Evolutionary conservation across 2,797 vertebrate genomes (phyloP), one percentile per base, ranked within the genome.

Genomic region (Etheostoma nigrum): DNA sequence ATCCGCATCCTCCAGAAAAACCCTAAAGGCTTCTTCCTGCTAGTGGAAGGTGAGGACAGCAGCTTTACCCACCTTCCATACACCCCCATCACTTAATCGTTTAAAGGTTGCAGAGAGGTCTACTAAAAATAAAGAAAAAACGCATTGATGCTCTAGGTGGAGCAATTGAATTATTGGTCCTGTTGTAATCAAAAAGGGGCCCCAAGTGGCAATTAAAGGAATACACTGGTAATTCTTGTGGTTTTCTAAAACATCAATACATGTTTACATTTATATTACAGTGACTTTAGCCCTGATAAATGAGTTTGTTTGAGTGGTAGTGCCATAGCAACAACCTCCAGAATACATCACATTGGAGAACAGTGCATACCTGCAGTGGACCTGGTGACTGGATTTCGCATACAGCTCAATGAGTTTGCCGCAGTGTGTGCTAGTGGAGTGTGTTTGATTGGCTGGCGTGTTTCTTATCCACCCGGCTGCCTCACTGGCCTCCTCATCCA

Each of bases 1-100:
- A 91, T 96, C 51, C 92, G 87, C 82, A 95, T 96, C 82, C 94
- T 96, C 19, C 86, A 84, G 81, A 96, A 90, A 87, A 96, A 96
- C 85, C 93, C 94, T 0, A 94, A 90, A 16, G 94, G 95, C 27
- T 96, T 95, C 91, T 96, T 96, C 82, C 90, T 96, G 52, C 85
- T 96, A 45, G 95, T 96, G 78, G 95, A 96, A 79, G 94, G 95
- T 95, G 82, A 93, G 87, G 52, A 82, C 57, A 75, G 61, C 30
- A 42, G 64, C 52, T 69, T 70, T 47, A 25, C 30, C 23, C 36
- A 42, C 53, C 19, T 19, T 54, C 33, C 74, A 23, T 52, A 59
- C 53, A 16, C 21, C 18, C 19, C 21, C 4, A 55, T 61, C 9
- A 58, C 49, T 49, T 23, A n/a, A 64, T 42, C 40, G 4, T n/a